phyloP scores from a whole-genome alignment of 2,888 invertebrate genomes.

The Yponomeuta cagnagella region DNA sequence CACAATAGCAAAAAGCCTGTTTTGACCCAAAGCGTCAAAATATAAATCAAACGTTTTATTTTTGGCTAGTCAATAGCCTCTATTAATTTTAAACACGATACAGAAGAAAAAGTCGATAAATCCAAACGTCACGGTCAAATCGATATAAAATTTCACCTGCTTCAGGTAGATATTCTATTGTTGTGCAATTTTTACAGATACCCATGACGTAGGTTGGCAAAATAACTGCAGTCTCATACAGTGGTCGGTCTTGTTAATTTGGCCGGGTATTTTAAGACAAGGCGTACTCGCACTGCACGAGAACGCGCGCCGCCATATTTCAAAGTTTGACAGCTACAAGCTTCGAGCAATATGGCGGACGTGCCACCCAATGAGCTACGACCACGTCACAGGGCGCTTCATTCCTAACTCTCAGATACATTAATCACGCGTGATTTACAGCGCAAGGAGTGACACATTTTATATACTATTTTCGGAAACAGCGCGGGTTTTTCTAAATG shows the following conservation, averaged over 20 bases:
- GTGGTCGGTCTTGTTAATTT: slow-evolving; percentile 45
- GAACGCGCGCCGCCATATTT: slow-evolving; percentile 65
- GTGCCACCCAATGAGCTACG: slow-evolving; percentile 71
- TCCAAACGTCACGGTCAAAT: slow-evolving; percentile 48
- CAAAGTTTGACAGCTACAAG: slow-evolving; percentile 75
- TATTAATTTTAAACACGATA: slow-evolving; percentile 54
- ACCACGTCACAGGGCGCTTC: slow-evolving; percentile 66
- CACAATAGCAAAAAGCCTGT: slow-evolving; percentile 55
- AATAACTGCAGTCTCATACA: slow-evolving; percentile 38
- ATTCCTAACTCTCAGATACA: slow-evolving; percentile 51
- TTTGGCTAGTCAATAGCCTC: slow-evolving; percentile 38
- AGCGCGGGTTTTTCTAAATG: slow-evolving; percentile 70
- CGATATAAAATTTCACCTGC: slow-evolving; percentile 22
- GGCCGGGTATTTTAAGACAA: slow-evolving; percentile 62
- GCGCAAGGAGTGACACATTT: slow-evolving; percentile 73
- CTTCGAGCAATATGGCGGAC: slow-evolving; percentile 72
- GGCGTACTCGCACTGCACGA: slow-evolving; percentile 50
- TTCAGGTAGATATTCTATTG: slow-evolving; percentile 2
- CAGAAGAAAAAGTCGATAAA: slow-evolving; percentile 58
- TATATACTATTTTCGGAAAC: slow-evolving; percentile 74
- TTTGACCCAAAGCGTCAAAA: slow-evolving; percentile 64
- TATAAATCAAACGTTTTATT: slow-evolving; percentile 58
- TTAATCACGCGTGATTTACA: slow-evolving; percentile 73
- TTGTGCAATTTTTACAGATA: not conserved
- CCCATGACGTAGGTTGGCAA: not conserved